A percentile compares a stretch with the other conserved stretches of the same genome.
These are phyloP conservation scores for Macquaria ambigua DNA, from an alignment of 2,113 vertebrate species.

Conservation along the genomic window DNA sequence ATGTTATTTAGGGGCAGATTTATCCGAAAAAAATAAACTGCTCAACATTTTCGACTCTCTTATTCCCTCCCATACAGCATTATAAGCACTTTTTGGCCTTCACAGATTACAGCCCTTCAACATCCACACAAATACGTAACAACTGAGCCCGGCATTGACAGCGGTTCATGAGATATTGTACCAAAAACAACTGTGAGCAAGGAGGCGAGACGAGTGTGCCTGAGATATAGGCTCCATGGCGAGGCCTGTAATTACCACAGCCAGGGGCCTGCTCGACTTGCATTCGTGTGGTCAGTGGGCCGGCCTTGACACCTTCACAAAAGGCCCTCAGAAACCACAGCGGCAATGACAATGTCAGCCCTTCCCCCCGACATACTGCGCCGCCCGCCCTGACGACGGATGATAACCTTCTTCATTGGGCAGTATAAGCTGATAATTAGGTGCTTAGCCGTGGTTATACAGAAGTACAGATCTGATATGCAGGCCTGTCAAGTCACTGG, in stretches of 20 bases:
- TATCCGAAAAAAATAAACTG: neutral
- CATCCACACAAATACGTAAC: conserved; percentile 14
- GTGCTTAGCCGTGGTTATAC: conserved; percentile 49
- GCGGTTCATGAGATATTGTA: neutral
- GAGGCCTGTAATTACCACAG: conserved; percentile 55
- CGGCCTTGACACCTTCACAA: conserved; percentile 35
- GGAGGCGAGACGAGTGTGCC: conserved; percentile 1
- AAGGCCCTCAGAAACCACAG: conserved; percentile 43
- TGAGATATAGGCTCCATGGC: conserved; percentile 1
- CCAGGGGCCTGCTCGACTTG: conserved; percentile 27
- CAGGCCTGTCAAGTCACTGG: conserved; percentile 32
- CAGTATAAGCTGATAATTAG: conserved; percentile 67
- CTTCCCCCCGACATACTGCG: neutral
- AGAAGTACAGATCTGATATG: conserved; percentile 57
- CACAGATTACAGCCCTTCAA: conserved; percentile 25
- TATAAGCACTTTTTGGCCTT: neutral
- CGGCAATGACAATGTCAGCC: conserved; percentile 37
- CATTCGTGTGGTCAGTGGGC: conserved; percentile 31
- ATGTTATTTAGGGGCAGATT: conserved; percentile 5
- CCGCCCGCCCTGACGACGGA: neutral
- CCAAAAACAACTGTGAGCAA: conserved; percentile 15
- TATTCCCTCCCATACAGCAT: neutral
- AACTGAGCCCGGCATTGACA: neutral
- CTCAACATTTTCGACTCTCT: neutral
- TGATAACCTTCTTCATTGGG: conserved; percentile 51